These are phyloP conservation scores for Homalodisca vitripennis DNA, from an alignment of 1,140 invertebrate species.

Conservation along the genomic window DNA sequence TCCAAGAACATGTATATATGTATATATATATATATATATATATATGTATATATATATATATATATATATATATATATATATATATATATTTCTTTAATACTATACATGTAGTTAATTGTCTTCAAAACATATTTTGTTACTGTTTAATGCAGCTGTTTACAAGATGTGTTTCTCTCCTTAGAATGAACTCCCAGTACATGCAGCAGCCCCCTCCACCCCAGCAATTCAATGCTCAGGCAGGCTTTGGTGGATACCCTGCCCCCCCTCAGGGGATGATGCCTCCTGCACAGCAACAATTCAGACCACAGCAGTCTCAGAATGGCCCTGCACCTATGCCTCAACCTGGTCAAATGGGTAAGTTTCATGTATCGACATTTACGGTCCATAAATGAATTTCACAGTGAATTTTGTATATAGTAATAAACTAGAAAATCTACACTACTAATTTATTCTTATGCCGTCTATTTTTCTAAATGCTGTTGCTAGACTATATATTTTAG, in stretches of 20 bases:
- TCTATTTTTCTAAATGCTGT: too few relatives aligned
- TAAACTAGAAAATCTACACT: too few relatives aligned
- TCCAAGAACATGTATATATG: too few relatives aligned
- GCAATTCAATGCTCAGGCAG: conserved; percentile 37
- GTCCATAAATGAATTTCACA: too few relatives aligned
- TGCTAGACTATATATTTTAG: too few relatives aligned
- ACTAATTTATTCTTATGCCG: too few relatives aligned
- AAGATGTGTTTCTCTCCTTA: neutral
- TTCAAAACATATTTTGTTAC: neutral
- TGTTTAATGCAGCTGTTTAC: neutral
- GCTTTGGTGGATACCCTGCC: conserved; percentile 39
- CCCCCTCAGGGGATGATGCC: conserved; percentile 38
- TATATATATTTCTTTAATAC: neutral
- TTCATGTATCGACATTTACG: too few relatives aligned
- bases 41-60: too few relatives aligned
- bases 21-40: too few relatives aligned
- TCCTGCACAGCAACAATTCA: conserved; percentile 38
- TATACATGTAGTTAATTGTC: neutral
- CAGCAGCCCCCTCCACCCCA: conserved; percentile 42
- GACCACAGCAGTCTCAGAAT: conserved; percentile 32
- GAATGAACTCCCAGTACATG: conserved; percentile 47
- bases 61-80: too few relatives aligned
- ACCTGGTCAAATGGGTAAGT: too few relatives aligned
- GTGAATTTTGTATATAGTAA: too few relatives aligned
- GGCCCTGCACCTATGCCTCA: conserved; percentile 34